Evolutionary conservation across 1,140 invertebrate genomes (phyloP), one percentile per base, ranked within the genome.

Genomic region (Chironomus tepperi): DNA sequence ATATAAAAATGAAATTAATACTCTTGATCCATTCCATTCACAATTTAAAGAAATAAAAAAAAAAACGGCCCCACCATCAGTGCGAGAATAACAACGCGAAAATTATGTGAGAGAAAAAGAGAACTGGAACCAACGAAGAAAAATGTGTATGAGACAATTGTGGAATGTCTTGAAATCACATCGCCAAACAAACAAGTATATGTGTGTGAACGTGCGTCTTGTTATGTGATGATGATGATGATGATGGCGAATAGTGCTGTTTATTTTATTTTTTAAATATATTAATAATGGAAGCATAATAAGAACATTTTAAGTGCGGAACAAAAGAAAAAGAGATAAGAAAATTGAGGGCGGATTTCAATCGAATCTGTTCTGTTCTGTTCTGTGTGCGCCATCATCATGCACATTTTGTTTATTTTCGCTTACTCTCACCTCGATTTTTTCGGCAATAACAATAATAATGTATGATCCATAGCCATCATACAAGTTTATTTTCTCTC

Each of bases 81-180:
- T n/a, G 47, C 43, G 43, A 57, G 47, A n/a, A 12, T 34, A 57
- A 57, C 47, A 47, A 47, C 15, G 47, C 47, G 47, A 57, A 57
- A 57, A 57, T 57, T 57, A 57, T 57, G 47, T 57, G 47, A 57
- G 47, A 57, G 47, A 57, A 57, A 57, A 47, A 57, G 12, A 57
- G 47, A 57, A 57, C 47, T 57, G 47, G 47, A 57, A 57, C 47
- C n/a, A 57, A 57, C 12, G n/a, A 57, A 57, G 47, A 57, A 57
- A 57, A 57, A 57, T n/a, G n/a, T 57, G 47, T 57, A 57, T 57
- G 47, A 57, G 47, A 57, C 47, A 57, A 57, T 57, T 57, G 47
- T 57, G 47, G 47, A 57, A 57, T 57, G 47, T 57, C 47, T 57
- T 57, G 47, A 57, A 34, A 57, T 57, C 47, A 57, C 47, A 57